Conservation (phyloP, 2,888 invertebrate genomes). For the Eristalis pertinax region DNA sequence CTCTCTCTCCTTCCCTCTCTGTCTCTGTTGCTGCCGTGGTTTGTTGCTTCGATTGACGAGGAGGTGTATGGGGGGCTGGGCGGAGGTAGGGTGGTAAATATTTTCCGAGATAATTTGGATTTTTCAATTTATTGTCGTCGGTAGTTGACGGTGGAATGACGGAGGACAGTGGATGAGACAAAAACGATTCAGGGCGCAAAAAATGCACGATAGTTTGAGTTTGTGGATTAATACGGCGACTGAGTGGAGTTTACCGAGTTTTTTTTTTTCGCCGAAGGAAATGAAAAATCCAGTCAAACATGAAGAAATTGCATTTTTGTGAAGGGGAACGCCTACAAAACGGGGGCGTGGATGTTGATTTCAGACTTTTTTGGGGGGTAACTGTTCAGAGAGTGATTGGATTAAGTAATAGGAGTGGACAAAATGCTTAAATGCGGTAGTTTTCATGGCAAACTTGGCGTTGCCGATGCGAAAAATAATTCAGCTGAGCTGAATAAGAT, state of each 20-base stretch:
- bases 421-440: too few species aligned
- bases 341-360: too few species aligned
- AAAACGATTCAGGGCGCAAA: neutral
- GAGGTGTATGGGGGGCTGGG: neutral
- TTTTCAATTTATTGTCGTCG: constrained; percentile 66
- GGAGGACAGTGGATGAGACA: neutral
- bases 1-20: too few species aligned
- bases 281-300: neutral
- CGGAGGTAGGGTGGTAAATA: neutral
- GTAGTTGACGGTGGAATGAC: constrained; percentile 9
- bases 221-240: neutral
- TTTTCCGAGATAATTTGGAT: constrained; percentile 59
- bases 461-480: neutral
- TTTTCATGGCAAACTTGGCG: neutral
- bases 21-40: neutral
- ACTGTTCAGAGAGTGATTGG: too few species aligned
- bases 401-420: too few species aligned
- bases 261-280: neutral
- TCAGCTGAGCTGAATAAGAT: neutral
- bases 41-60: neutral
- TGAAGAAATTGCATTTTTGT: neutral
- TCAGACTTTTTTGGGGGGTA: too few species aligned
- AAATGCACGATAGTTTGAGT: neutral
- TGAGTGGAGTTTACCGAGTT: neutral
- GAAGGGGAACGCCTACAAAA: neutral